Base-by-base conservation (phyloP, 2,888 invertebrate species). In the Beris morrisii region DNA sequence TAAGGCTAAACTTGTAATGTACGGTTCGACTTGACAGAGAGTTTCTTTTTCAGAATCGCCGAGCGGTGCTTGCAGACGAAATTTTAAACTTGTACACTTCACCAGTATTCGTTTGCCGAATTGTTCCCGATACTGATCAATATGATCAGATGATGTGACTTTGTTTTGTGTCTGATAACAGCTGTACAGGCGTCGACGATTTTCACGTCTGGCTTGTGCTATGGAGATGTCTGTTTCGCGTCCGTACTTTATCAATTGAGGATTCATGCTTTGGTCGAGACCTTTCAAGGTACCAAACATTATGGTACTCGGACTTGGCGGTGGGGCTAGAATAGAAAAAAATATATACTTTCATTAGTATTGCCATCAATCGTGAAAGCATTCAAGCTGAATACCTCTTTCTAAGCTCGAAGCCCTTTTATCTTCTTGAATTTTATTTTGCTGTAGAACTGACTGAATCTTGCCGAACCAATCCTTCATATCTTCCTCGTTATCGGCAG, bases 211-310 rank as follows among this genome's bases (percentile, higher is more conserved):
- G 0, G 92, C 87, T 68, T 88, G 86, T 22, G 92, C 89, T 74
- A 95, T 92, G 28, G 93, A 91, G 71, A 89, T 85, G 74, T 95
- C 95, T 0, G 95, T 95, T 83, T 96, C 95, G 44, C 93, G 85
- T 0, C 94, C 91, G 78, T 95, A 96, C 78, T 91, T 89, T 78
- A 93, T 92, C 64, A 95, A 82, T 73, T 94, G 92, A 0, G 95
- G 95, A 81, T 95, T 95, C 88, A 95, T 91, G 74, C 93, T 93
- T 77, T 94, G 93, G 75, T 95, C 95, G 53, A 94, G 82, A 0
- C 93, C 93, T 77, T 93, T 92, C 0, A 94, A 81, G 0, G 94
- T 94, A 5, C 93, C 93, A 78, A 90, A 93, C 4, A 87, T 85
- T 32, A 86, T 82, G n/a, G 82, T 80, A 70, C 83, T 85, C 65